Base-by-base conservation (phyloP, 2,888 invertebrate species). In the Phasia obesa region DNA sequence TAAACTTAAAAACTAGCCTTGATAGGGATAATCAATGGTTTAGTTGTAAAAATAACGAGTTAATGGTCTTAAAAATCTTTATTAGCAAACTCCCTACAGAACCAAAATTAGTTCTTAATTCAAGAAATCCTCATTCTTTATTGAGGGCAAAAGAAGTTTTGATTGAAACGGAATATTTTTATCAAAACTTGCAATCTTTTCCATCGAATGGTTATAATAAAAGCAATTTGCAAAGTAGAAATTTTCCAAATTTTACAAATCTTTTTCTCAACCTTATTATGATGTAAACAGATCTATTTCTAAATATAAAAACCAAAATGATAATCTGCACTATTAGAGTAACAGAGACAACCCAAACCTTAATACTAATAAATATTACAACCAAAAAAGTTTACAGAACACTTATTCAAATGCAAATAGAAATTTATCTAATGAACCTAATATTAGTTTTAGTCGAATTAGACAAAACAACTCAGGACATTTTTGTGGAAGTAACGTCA, bases 11-110 rank as follows among this genome's bases (percentile, higher is more conserved):
- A 64, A 9, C 42, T 7, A 55, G 38, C 44, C 11, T 59, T 11
- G 17, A 64, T 2, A 25, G 42, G 42, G 47, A 71, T 19, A 44
- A 25, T 21, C 47, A 73, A 51, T 80, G 80, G 69, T 69, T 55
- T 64, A 75, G 6, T 17, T 62, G 60, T n/a, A n/a, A n/a, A n/a
- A n/a, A n/a, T n/a, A n/a, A n/a, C n/a, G n/a, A n/a, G n/a, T n/a
- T n/a, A 65, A 80, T 80, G 69, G 69, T 80, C 21, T 67, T 69
- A 35, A 59, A 62, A 69, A 80, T 80, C 17, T 69, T 74, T 38
- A 80, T 69, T 15, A 55, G 25, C 51, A 81, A 81, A 53, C 23
- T 81, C 27, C 80, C 74, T 15, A 80, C 31, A 35, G 60, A 74
- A 53, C 53, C 74, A 21, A 80, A 69, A 27, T 55, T 80, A 13